These are phyloP conservation scores for Byasa hedistus DNA, from an alignment of 2,888 invertebrate genomes.

Conservation along the genomic window DNA sequence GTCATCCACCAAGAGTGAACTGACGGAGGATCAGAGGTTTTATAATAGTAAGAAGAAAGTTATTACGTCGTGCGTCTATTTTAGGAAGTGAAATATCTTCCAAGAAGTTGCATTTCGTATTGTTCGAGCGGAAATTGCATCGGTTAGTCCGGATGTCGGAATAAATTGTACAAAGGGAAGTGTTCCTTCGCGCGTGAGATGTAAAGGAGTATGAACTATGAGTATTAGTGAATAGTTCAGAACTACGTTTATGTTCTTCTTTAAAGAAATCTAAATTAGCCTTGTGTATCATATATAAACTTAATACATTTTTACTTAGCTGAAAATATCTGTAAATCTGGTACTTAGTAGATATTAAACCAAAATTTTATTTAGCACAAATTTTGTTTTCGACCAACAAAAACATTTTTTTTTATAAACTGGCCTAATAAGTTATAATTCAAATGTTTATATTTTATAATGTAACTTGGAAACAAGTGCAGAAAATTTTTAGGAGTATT, in stretches of 20 bases:
- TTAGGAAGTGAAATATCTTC: conserved; percentile 4
- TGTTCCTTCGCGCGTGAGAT: conserved; percentile 25
- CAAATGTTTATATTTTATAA: too few species aligned
- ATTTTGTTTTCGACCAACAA: too few species aligned
- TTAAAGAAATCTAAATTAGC: neutral
- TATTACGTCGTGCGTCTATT: conserved; percentile 5
- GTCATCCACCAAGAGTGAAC: too few species aligned
- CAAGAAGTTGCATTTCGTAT: conserved; percentile 12
- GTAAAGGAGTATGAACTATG: conserved; percentile 12
- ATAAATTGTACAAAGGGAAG: conserved; percentile 29
- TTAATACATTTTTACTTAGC: neutral
- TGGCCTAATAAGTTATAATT: too few species aligned
- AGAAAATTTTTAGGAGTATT: neutral
- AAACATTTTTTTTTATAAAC: too few species aligned
- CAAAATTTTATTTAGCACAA: too few species aligned
- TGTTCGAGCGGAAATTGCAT: conserved; percentile 27
- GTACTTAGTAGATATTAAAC: too few species aligned
- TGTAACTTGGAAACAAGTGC: neutral
- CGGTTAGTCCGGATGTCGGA: conserved; percentile 21
- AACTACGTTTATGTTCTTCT: conserved; percentile 3
- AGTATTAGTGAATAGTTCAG: neutral
- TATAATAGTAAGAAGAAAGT: too few species aligned
- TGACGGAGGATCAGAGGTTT: too few species aligned
- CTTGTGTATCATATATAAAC: neutral
- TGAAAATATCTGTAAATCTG: too few species aligned